These are phyloP conservation scores for Notospermus geniculatus DNA, from an alignment of 1,140 invertebrate genomes.

Conservation along the genomic window DNA sequence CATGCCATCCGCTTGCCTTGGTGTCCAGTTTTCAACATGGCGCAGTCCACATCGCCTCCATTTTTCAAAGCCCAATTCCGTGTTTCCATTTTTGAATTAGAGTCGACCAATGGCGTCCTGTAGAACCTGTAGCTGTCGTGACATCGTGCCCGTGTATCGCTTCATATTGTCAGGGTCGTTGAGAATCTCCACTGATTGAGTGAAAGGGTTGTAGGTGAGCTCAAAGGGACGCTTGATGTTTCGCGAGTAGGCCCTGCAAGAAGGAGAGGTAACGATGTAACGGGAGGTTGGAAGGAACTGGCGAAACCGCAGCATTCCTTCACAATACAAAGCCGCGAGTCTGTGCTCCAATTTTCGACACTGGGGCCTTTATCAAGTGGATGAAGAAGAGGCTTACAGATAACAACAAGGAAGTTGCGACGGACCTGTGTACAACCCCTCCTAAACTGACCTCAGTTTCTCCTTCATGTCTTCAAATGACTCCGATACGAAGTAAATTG, in stretches of 20 bases:
- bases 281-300: not conserved
- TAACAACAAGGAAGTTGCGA: not conserved
- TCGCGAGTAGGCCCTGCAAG: constrained; percentile 2
- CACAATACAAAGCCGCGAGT: too few relatives aligned
- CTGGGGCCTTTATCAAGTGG: not conserved
- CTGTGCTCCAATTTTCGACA: not conserved
- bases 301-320: not conserved
- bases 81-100: too few relatives aligned
- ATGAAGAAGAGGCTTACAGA: not conserved
- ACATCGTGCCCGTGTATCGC: too few relatives aligned
- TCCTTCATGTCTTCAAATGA: constrained; percentile 96
- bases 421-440: not conserved
- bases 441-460: constrained; percentile 73
- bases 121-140: too few relatives aligned
- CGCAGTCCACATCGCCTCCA: too few relatives aligned
- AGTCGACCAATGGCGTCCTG: too few relatives aligned
- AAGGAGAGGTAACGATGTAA: not conserved
- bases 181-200: not conserved
- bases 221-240: constrained; percentile 1
- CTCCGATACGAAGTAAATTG: constrained; percentile 95
- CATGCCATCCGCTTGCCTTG: too few relatives aligned
- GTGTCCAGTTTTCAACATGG: too few relatives aligned
- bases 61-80: too few relatives aligned
- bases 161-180: too few relatives aligned
- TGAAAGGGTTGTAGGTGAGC: not conserved